Evolutionary conservation across 2,888 invertebrate species (phyloP).

Genomic region (Hesperia comma): DNA sequence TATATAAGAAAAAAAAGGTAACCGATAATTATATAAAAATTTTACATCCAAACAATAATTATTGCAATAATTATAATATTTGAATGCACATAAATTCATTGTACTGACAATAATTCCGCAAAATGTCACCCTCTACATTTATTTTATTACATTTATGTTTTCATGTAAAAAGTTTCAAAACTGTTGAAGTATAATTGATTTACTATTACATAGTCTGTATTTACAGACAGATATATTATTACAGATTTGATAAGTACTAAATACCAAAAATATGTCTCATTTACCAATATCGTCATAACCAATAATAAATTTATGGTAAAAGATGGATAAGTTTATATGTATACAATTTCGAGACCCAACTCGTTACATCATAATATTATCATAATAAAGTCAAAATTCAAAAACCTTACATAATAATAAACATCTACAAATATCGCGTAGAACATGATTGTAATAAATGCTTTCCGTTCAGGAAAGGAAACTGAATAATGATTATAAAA

Average conservation of each 20-base stretch:
- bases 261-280: background rate
- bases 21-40: background rate
- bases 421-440: slow-evolving; percentile 29
- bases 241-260: background rate
- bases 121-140: background rate
- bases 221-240: background rate
- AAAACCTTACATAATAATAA: slow-evolving; percentile 11
- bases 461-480: slow-evolving; percentile 10
- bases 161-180: background rate
- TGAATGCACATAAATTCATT: background rate
- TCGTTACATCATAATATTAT: slow-evolving; percentile 24
- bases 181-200: background rate
- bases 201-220: background rate
- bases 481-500: slow-evolving; percentile 6
- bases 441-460: slow-evolving; percentile 23
- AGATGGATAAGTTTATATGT: slow-evolving; percentile 19
- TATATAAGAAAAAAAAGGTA: no score
- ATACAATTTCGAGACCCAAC: slow-evolving; percentile 23
- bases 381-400: slow-evolving; percentile 16
- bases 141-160: background rate
- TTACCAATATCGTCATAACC: background rate
- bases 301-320: slow-evolving; percentile 26
- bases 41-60: slow-evolving; percentile 3
- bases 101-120: background rate
- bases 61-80: background rate